Evolutionary conservation across 2,113 vertebrate species (phyloP).

Genomic region (Oenanthe melanoleuca): DNA sequence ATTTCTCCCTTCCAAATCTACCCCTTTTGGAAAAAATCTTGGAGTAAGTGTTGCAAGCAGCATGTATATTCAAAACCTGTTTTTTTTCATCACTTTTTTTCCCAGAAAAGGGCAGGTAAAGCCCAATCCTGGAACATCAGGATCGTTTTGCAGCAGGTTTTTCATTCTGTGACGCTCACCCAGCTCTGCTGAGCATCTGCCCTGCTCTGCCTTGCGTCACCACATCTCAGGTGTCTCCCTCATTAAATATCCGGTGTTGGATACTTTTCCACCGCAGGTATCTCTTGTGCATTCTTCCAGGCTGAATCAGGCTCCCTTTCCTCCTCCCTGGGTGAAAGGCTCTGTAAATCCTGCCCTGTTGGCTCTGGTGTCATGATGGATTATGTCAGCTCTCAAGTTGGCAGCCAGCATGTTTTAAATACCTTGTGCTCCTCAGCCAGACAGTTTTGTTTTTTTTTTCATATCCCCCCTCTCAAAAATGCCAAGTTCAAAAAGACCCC

Average conservation of each 20-base stretch:
- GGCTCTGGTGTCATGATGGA: constrained; percentile 29
- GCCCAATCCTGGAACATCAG: neutral
- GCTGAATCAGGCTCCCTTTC: constrained; percentile 35
- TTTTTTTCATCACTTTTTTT: neutral
- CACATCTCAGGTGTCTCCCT: neutral
- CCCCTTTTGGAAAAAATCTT: neutral
- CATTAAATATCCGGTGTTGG: neutral
- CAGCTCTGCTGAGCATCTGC: neutral
- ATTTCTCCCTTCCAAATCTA: neutral
- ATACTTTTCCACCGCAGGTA: neutral
- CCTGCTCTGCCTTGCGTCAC: neutral
- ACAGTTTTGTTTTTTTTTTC: neutral
- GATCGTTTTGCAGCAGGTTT: neutral
- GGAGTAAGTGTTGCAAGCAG: neutral
- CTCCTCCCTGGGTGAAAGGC: neutral
- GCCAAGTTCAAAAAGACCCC: neutral
- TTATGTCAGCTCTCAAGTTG: constrained; percentile 32
- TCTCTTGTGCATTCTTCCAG: neutral
- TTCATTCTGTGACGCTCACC: neutral
- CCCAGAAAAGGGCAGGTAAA: neutral
- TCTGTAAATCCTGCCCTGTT: neutral
- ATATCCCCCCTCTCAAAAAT: neutral
- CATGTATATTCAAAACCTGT: rapidly evolving
- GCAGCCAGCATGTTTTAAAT: neutral
- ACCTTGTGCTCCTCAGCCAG: neutral